phyloP scores from a whole-genome alignment of 2,888 invertebrate species.

The Meghimatium bilineatum region DNA sequence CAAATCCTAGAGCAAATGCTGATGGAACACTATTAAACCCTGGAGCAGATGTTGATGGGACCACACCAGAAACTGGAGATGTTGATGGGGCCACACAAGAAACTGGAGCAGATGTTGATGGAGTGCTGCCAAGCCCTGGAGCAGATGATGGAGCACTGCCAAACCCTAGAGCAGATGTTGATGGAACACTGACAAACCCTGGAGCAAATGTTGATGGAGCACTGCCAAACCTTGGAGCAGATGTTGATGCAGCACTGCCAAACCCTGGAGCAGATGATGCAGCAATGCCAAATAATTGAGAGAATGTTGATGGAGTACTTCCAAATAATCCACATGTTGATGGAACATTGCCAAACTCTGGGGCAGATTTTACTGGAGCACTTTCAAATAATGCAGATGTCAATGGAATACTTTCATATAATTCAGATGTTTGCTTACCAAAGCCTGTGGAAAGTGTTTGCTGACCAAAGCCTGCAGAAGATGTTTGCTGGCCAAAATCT shows the following conservation, averaged over 20 bases:
- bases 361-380: not conserved
- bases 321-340: not conserved
- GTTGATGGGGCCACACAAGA: not conserved
- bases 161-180: not conserved
- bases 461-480: not conserved
- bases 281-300: not conserved
- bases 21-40: not conserved
- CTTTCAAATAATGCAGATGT: not conserved
- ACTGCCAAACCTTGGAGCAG: not conserved
- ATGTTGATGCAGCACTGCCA: not conserved
- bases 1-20: too few species aligned
- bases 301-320: not conserved
- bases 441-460: not conserved
- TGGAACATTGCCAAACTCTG: not conserved
- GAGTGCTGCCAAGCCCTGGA: not conserved
- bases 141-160: not conserved
- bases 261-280: not conserved
- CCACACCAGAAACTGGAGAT: not conserved
- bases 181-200: not conserved
- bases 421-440: too few species aligned
- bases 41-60: not conserved
- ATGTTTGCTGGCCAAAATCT: not conserved
- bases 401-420: too few species aligned
- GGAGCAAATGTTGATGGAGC: not conserved
- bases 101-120: not conserved